These are phyloP conservation scores for Metridium senile DNA, from an alignment of 92 coral and sea anemone genomes.

Conservation along the genomic window DNA sequence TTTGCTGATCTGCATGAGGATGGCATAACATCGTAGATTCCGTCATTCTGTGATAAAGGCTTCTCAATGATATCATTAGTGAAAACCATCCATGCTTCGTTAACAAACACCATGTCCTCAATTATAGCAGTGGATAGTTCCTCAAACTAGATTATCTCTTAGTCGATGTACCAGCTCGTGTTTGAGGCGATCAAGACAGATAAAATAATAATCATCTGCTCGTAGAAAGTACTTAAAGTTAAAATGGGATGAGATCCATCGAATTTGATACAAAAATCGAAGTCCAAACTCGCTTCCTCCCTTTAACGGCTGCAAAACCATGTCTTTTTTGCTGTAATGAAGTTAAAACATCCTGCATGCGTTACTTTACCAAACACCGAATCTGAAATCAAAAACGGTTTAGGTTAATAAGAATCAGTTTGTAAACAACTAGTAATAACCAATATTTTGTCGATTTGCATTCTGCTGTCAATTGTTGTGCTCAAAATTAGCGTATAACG, in stretches of 20 bases:
- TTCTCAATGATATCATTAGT: conserved; percentile 39
- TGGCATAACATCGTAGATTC: conserved; percentile 58
- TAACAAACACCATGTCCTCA: conserved; percentile 35
- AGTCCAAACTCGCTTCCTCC: conserved; percentile 65
- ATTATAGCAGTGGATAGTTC: conserved; percentile 47
- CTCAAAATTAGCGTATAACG: too few relatives aligned
- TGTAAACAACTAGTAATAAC: too few relatives aligned
- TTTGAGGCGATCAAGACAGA: conserved; percentile 47
- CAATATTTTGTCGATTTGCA: too few relatives aligned
- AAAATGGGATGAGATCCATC: conserved; percentile 46
- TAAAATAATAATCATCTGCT: conserved; percentile 61
- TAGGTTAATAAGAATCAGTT: too few relatives aligned
- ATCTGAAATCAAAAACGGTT: conserved; percentile 26
- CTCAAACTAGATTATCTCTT: conserved; percentile 52
- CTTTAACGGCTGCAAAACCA: conserved; percentile 52
- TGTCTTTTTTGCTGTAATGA: conserved; percentile 26
- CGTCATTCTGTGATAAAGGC: conserved; percentile 52
- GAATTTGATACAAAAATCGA: conserved; percentile 55
- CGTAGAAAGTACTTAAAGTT: conserved; percentile 55
- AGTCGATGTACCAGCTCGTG: conserved; percentile 59
- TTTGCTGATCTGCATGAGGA: conserved; percentile 77
- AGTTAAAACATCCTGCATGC: conserved; percentile 3
- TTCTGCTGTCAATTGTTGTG: too few relatives aligned
- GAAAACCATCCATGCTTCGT: conserved; percentile 69
- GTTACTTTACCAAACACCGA: conserved; percentile 42